Evolutionary conservation across 2,888 invertebrate genomes (phyloP).

Genomic region (Steromphala cineraria): DNA sequence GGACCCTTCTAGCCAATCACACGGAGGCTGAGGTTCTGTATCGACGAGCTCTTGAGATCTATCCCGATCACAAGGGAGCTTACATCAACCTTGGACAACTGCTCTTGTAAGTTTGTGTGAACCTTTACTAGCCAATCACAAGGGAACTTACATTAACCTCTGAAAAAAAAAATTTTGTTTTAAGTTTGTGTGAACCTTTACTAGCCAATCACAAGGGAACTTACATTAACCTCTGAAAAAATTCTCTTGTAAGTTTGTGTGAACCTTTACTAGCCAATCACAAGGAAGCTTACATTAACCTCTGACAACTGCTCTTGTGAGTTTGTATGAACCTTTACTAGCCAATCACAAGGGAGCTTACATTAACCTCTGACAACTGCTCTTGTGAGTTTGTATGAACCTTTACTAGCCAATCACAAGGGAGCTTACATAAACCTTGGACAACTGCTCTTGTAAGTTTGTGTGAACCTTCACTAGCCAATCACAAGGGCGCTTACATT

Average conservation of each 20-base stretch:
- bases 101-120: slow-evolving; percentile 78
- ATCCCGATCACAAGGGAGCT: slow-evolving; percentile 87
- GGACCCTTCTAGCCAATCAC: slow-evolving; percentile 83
- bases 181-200: no score
- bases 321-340: slow-evolving; percentile 85
- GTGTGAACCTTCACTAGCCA: neutral
- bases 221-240: no score
- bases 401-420: slow-evolving; percentile 86
- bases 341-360: slow-evolving; percentile 82
- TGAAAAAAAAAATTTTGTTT: no score
- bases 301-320: no score
- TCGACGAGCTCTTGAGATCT: slow-evolving; percentile 77
- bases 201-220: no score
- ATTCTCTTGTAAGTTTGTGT: no score
- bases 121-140: no score
- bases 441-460: slow-evolving; percentile 82
- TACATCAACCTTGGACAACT: slow-evolving; percentile 90
- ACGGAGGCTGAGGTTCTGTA: slow-evolving; percentile 85
- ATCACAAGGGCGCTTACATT: no score
- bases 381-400: slow-evolving; percentile 79
- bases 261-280: no score
- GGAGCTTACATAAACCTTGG: slow-evolving; percentile 91
- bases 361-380: slow-evolving; percentile 81
- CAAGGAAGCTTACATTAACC: no score
- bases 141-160: no score